Conservation (phyloP, 2,113 vertebrate genomes). For the Pelobates fuscus region DNA sequence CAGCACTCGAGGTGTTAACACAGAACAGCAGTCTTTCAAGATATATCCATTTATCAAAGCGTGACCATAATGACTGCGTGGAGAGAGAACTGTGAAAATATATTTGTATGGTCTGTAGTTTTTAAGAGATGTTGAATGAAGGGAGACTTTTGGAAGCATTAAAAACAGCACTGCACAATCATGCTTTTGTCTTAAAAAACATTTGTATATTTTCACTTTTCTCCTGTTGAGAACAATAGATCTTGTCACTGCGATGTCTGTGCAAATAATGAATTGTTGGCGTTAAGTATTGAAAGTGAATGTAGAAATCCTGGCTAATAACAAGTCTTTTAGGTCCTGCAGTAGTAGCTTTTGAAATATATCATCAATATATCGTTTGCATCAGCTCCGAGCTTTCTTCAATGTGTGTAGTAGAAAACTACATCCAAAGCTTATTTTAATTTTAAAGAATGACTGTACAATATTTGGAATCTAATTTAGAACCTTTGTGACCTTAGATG, state of each 20-base stretch:
- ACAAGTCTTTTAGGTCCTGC: too few species aligned
- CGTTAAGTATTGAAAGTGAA: not conserved
- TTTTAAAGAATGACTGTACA: too few species aligned
- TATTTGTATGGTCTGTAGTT: conserved; percentile 11
- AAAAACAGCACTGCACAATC: conserved; percentile 26
- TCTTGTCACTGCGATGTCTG: not conserved
- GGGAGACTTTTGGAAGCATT: conserved; percentile 20
- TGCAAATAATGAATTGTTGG: conserved; percentile 1
- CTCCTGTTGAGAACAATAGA: conserved; percentile 3
- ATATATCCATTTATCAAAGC: not conserved
- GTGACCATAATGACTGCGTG: not conserved
- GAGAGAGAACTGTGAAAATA: not conserved
- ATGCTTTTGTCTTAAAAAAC: conserved; percentile 22
- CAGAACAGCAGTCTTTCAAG: too few species aligned
- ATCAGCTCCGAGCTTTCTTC: too few species aligned
- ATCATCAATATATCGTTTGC: too few species aligned
- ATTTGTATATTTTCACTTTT: conserved; percentile 35
- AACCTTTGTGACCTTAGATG: too few species aligned
- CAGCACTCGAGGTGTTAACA: too few species aligned
- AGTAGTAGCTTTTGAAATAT: too few species aligned
- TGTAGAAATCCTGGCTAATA: not conserved
- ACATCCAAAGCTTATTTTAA: too few species aligned
- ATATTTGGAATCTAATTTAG: too few species aligned
- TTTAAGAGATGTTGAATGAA: conserved; percentile 30
- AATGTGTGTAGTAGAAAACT: too few species aligned